These are phyloP conservation scores for Apoda limacodes DNA, from an alignment of 2,888 invertebrate genomes.

Conservation along the genomic window DNA sequence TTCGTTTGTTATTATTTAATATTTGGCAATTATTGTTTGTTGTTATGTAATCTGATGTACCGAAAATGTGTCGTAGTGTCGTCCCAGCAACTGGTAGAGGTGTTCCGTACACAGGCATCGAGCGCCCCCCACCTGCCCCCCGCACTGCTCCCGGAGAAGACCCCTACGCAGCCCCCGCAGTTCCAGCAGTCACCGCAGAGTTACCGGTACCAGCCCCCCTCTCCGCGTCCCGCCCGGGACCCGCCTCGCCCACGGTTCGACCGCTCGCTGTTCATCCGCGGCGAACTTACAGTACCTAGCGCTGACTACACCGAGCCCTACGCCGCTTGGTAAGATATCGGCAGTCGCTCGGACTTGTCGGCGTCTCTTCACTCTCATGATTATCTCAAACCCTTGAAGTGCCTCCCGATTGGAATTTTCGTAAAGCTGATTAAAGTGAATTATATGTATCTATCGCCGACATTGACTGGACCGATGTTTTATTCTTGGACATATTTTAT, in stretches of 20 bases:
- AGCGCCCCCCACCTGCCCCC: constrained; percentile 31
- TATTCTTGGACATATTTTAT: too few relatives aligned
- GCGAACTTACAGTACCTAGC: constrained; percentile 34
- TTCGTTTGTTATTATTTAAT: too few relatives aligned
- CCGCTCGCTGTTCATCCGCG: constrained; percentile 32
- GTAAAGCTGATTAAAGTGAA: constrained; percentile 2
- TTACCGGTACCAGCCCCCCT: too few relatives aligned
- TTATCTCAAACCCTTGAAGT: constrained; percentile 1
- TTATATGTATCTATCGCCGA: too few relatives aligned
- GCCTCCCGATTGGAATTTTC: constrained; percentile 1
- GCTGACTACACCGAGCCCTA: constrained; percentile 46
- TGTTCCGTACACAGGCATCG: constrained; percentile 34
- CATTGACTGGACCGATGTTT: too few relatives aligned
- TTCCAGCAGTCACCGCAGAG: too few relatives aligned
- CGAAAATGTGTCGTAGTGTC: too few relatives aligned
- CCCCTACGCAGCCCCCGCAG: constrained; percentile 3
- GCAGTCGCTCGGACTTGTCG: too few relatives aligned
- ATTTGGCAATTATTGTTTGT: too few relatives aligned
- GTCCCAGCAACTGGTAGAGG: constrained; percentile 31
- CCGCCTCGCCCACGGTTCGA: constrained; percentile 32
- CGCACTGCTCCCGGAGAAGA: constrained; percentile 1
- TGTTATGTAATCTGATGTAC: too few relatives aligned
- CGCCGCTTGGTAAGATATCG: constrained; percentile 29
- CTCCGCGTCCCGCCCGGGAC: constrained; percentile 7
- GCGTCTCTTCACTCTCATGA: background rate